Percentiles rank a stretch among this genome's conserved stretches.
These are phyloP conservation scores for Glyphotaelius pellucidus DNA, from an alignment of 2,888 invertebrate genomes.

Conservation along the genomic window DNA sequence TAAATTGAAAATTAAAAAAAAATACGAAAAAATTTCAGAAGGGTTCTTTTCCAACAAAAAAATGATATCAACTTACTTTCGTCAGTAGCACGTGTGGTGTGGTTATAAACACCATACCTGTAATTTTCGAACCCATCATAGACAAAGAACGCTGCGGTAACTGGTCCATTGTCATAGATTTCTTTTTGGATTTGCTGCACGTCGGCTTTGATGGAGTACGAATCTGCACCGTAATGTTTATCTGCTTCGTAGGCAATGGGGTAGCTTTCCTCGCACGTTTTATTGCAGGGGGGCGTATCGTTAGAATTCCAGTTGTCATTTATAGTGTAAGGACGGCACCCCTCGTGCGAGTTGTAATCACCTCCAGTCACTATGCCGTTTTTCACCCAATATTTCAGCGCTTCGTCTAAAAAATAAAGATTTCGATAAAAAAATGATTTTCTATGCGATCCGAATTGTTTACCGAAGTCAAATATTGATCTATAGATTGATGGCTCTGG, in stretches of 20 bases:
- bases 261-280: constrained; percentile 83
- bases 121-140: constrained; percentile 90
- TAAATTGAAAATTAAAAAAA: too few relatives aligned
- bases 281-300: constrained; percentile 86
- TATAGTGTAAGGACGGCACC: background rate
- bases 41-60: too few relatives aligned
- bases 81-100: constrained; percentile 80
- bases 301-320: background rate
- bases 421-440: too few relatives aligned
- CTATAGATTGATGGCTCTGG: too few relatives aligned
- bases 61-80: constrained; percentile 73
- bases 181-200: constrained; percentile 88
- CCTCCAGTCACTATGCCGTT: too few relatives aligned
- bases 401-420: too few relatives aligned
- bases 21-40: too few relatives aligned
- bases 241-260: constrained; percentile 83
- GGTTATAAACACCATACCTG: constrained; percentile 85
- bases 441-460: too few relatives aligned
- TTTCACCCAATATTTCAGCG: too few relatives aligned
- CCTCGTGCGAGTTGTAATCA: too few relatives aligned
- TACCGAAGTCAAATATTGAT: too few relatives aligned
- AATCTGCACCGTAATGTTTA: constrained; percentile 83
- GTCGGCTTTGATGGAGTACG: constrained; percentile 80
- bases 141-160: constrained; percentile 92
- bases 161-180: constrained; percentile 90